A percentile compares a stretch with the other conserved stretches of the same genome.
phyloP scores from a whole-genome alignment of 2,888 invertebrate species.

The Pterostichus madidus region DNA sequence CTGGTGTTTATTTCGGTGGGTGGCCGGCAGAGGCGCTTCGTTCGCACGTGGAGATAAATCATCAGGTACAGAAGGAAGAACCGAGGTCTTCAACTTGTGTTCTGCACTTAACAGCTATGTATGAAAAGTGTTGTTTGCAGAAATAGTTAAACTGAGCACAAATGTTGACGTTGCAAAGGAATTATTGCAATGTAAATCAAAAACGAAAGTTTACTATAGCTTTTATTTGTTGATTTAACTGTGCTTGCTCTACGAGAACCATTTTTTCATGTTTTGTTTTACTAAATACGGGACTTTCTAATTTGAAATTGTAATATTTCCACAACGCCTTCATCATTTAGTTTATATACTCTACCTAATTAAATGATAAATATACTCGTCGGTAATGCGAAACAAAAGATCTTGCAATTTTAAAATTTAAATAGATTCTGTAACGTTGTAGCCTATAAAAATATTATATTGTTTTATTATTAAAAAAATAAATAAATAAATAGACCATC shows the following conservation, averaged over 20 bases:
- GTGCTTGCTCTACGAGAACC: slow-evolving; percentile 7
- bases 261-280: slow-evolving; percentile 14
- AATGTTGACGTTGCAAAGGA: slow-evolving; percentile 27
- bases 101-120: slow-evolving; percentile 32
- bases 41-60: slow-evolving; percentile 19
- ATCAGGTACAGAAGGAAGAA: slow-evolving; percentile 14
- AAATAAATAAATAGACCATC: too few relatives aligned
- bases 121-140: slow-evolving; percentile 38
- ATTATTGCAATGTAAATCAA: slow-evolving; percentile 54
- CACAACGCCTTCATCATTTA: neutral
- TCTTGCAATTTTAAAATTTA: too few relatives aligned
- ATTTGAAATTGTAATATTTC: slow-evolving; percentile 13
- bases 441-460: too few relatives aligned
- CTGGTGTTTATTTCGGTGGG: slow-evolving; percentile 44
- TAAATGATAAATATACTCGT: neutral
- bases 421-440: too few relatives aligned
- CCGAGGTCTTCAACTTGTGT: neutral
- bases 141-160: slow-evolving; percentile 21
- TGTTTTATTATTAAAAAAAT: too few relatives aligned
- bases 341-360: neutral
- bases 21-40: slow-evolving; percentile 25
- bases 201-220: slow-evolving; percentile 37
- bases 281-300: slow-evolving; percentile 25
- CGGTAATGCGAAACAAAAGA: too few relatives aligned
- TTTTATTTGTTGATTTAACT: slow-evolving; percentile 42